Percentiles rank a stretch among this genome's conserved stretches.
phyloP scores from a whole-genome alignment of 2,113 vertebrate genomes.

The Corythornis cristatus region DNA sequence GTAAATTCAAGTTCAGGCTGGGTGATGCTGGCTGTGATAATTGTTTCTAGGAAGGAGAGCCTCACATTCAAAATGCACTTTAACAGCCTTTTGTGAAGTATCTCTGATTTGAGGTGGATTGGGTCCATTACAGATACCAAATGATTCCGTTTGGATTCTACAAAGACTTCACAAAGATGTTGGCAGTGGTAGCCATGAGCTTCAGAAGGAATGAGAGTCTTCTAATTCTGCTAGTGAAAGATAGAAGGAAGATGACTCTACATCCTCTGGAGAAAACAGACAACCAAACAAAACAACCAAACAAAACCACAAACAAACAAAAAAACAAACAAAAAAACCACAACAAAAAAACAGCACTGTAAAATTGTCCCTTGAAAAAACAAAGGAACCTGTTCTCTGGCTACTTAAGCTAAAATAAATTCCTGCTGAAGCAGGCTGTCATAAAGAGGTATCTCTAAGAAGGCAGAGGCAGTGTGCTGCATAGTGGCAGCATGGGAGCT shows the following conservation, averaged over 20 bases:
- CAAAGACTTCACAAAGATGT: neutral
- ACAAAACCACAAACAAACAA: neutral
- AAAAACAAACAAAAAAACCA: neutral
- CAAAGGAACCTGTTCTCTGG: neutral
- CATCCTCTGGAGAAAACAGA: neutral
- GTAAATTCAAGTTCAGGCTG: neutral
- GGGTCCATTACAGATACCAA: neutral
- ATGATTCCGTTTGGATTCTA: neutral
- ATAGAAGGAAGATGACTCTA: neutral
- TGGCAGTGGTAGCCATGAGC: neutral
- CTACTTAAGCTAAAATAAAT: neutral
- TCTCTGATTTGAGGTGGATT: neutral
- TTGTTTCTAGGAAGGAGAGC: neutral
- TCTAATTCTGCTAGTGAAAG: neutral
- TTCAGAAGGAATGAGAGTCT: neutral
- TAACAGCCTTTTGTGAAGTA: neutral
- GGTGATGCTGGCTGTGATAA: neutral
- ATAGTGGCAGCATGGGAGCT: neutral
- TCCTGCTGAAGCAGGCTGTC: neutral
- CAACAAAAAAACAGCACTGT: neutral
- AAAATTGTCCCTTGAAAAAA: neutral
- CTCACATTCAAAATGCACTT: neutral
- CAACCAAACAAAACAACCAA: neutral
- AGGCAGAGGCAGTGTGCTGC: neutral
- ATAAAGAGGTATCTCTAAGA: neutral